Evolutionary conservation across 2,113 vertebrate genomes (phyloP).

Genomic region (Petrocephalus zakoni): DNA sequence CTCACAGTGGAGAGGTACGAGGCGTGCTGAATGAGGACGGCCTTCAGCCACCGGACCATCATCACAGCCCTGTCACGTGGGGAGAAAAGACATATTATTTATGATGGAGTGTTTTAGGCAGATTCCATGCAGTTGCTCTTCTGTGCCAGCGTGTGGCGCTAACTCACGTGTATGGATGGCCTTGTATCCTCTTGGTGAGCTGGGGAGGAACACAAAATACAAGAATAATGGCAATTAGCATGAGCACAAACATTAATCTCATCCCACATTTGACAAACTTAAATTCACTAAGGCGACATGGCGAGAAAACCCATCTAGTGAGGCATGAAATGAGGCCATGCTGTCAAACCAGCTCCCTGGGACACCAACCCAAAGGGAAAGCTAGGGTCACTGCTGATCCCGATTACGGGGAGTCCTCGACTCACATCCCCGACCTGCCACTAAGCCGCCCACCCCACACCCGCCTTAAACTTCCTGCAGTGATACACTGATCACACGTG

Average conservation of each 20-base stretch:
- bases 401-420: background rate
- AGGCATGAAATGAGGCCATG: background rate
- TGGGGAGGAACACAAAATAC: conserved; percentile 43
- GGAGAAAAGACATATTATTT: background rate
- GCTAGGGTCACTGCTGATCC: background rate
- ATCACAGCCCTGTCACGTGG: conserved; percentile 68
- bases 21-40: conserved; percentile 82
- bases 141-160: background rate
- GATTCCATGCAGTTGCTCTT: background rate
- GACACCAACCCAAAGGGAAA: background rate
- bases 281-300: background rate
- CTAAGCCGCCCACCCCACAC: background rate
- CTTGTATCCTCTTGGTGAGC: conserved; percentile 86
- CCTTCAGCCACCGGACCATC: conserved; percentile 90
- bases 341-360: background rate
- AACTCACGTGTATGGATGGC: conserved; percentile 83
- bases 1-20: conserved; percentile 94
- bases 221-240: background rate
- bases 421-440: background rate
- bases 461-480: background rate
- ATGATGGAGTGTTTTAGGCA: background rate
- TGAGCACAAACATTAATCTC: background rate
- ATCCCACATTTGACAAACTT: background rate
- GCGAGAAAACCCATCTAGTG: background rate
- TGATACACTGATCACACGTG: background rate